Evolutionary conservation across 1,140 invertebrate genomes (phyloP), one percentile per base, ranked within the genome.

Genomic region (Thrips palmi): DNA sequence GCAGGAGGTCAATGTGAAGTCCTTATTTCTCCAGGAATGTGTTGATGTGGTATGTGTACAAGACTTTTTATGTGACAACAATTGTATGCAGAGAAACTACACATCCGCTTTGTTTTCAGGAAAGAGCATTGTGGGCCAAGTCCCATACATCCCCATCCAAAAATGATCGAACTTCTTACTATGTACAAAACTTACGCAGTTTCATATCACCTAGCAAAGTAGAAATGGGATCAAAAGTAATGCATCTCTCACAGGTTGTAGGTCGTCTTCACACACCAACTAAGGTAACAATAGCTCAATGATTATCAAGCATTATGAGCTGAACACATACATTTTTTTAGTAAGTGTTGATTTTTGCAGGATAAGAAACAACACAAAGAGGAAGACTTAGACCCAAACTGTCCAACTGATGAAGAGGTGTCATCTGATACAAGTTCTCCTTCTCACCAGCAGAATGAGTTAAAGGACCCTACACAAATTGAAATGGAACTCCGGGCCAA

Each of bases 1-100:
- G n/a, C 6, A 22, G 11, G 25, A 20, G 33, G 21, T 19, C 27
- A 29, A 28, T 23, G 12, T 47, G 12, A 37, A 35, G 25, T 47
- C 43, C 17, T 38, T 33, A 18, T 28, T 37, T 28, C 36, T 45
- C 11, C 42, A 37, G 4, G 34, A 42, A 36, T 23, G 33, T 17
- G 23, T 24, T 31, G 31, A 46, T 32, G 7, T 29, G 15, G 42
- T 47, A 41, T 39, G 44, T 42, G 8, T 32, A n/a, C n/a, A n/a
- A n/a, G n/a, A n/a, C n/a, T 24, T 33, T 24, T 15, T 28, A 4
- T 10, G 20, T 8, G 4, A 24, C n/a, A 28, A 22, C 14, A 37
- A 20, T 35, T 36, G 27, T 19, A 4, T 7, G 12, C 32, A 15
- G 21, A 17, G 6, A 28, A 21, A n/a, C n/a, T n/a, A n/a, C n/a